These are phyloP conservation scores for Drosophila anceps DNA, from an alignment of 2,888 invertebrate genomes.

Conservation along the genomic window DNA sequence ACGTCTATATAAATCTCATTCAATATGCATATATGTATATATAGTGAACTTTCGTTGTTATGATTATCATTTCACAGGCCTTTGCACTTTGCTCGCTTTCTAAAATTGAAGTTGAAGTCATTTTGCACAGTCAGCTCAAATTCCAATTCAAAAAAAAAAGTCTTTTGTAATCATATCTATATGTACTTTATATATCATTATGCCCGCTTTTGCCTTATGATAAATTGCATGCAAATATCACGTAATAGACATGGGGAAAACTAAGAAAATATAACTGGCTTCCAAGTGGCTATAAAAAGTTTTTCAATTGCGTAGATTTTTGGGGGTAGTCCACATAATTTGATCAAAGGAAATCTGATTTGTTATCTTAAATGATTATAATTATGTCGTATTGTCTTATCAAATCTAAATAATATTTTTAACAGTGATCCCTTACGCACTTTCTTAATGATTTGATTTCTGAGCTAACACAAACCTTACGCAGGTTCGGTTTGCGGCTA, in stretches of 20 bases:
- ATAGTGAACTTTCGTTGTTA: slow-evolving; percentile 1
- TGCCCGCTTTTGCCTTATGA: slow-evolving; percentile 14
- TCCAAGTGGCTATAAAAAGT: neutral
- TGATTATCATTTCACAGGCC: slow-evolving; percentile 17
- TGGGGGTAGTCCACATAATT: neutral
- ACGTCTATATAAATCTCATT: neutral
- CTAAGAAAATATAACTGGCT: neutral
- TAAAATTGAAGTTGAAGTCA: slow-evolving; percentile 2
- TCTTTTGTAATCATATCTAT: slow-evolving; percentile 29
- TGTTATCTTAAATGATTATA: neutral
- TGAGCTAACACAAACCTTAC: too few relatives aligned
- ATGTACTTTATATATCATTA: slow-evolving; percentile 19
- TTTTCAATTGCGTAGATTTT: neutral
- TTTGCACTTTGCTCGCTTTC: slow-evolving; percentile 24
- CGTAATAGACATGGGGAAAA: slow-evolving; percentile 1
- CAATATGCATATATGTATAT: neutral
- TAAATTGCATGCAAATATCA: slow-evolving; percentile 20
- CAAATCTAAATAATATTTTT: too few relatives aligned
- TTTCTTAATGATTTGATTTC: too few relatives aligned
- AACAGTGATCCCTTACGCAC: too few relatives aligned
- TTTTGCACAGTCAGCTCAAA: slow-evolving; percentile 17
- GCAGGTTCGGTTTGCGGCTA: too few relatives aligned
- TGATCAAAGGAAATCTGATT: neutral
- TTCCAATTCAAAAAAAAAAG: slow-evolving; percentile 11
- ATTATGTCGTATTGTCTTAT: too few relatives aligned